Evolutionary conservation across 2,888 invertebrate species (phyloP).

Genomic region (Oxycera nigricornis): DNA sequence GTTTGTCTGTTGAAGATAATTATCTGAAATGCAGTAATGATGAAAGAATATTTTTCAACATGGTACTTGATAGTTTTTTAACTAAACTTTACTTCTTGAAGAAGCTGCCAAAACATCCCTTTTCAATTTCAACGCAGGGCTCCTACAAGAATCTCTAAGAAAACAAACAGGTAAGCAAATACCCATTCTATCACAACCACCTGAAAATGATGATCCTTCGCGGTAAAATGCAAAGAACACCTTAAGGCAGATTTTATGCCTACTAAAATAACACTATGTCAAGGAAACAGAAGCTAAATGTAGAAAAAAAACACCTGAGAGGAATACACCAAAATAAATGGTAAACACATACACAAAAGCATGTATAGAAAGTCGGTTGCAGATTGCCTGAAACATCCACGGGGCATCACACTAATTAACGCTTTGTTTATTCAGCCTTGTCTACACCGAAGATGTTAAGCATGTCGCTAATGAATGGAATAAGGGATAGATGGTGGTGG

Average conservation of each 20-base stretch:
- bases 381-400: neutral
- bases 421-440: slow-evolving; percentile 36
- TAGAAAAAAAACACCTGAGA: neutral
- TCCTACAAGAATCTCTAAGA: no score
- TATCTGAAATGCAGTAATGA: no score
- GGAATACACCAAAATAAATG: neutral
- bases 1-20: no score
- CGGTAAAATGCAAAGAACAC: slow-evolving; percentile 4
- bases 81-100: no score
- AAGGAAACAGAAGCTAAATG: neutral
- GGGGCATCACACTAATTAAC: slow-evolving; percentile 38
- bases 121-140: no score
- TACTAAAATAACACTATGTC: neutral
- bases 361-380: neutral
- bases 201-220: neutral
- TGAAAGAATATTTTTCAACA: no score
- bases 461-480: slow-evolving; percentile 26
- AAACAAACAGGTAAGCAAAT: neutral
- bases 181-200: neutral
- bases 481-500: neutral
- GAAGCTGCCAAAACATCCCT: no score
- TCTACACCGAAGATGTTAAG: slow-evolving; percentile 32
- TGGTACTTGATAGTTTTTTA: no score
- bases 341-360: neutral
- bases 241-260: neutral